Evolutionary conservation across 2,888 invertebrate genomes (phyloP), one percentile per base, ranked within the genome.

Genomic region (Harmothoe impar): DNA sequence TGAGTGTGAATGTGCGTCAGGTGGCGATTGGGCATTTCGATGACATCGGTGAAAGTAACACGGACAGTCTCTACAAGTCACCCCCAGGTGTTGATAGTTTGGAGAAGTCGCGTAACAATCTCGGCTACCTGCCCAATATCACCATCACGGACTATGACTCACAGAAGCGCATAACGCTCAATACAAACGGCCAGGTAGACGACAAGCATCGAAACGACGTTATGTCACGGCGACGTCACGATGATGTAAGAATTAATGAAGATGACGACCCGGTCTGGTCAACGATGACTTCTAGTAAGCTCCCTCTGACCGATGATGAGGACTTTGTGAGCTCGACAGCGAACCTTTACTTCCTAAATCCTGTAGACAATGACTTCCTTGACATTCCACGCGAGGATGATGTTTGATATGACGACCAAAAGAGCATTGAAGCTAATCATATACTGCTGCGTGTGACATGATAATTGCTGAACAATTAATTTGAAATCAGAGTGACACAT

Each of bases 101-200:
- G 31, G 86, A 86, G 52, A 81, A 81, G 81, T 12, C 81, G 35
- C 35, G 35, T 3, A n/a, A 43, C 43, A 81, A 56, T 23, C 90
- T 86, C 31, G 56, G 62, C 35, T 84, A 72, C 52, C 33, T 91
- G 23, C 91, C 91, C 25, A 89, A 86, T 23, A 54, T 91, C 15
- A 77, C 90, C 52, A 81, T 90, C 89, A 89, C 90, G 5, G 91
- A 91, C 72, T 78, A 72, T 25, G 91, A 89, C 78, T 54, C 86
- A 7, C 56, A 54, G 54, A 78, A 77, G 56, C 43, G 56, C 31
- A 35, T 62, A 31, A 52, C n/a, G 29, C 85, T 72, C n/a, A 15
- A 33, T 29, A 81, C 51, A 35, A 54, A 62, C 33, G 84, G 84
- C 15, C 29, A 72, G 52, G 43, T 33, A 35, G 35, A 12, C 3